Evolutionary conservation across 2,888 invertebrate genomes (phyloP).

Genomic region (Hylaea fasciaria): DNA sequence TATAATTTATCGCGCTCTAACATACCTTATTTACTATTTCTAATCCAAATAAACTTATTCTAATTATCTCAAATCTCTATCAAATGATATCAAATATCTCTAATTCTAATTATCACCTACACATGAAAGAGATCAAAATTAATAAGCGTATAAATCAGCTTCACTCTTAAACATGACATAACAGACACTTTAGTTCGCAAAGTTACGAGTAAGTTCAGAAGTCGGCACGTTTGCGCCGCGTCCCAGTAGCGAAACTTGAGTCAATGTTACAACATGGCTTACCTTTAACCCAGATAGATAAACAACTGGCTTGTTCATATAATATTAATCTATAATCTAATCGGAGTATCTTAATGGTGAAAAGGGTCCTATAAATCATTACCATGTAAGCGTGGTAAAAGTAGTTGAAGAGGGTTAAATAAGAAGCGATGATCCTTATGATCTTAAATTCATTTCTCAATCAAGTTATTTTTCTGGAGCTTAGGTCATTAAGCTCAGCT

Average conservation of each 20-base stretch:
- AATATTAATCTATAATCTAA: neutral
- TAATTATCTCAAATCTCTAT: no score
- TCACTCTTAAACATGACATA: neutral
- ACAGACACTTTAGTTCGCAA: neutral
- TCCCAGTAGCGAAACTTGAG: constrained; percentile 30
- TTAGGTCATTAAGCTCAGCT: neutral
- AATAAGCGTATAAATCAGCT: no score
- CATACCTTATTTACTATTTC: no score
- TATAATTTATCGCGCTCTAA: no score
- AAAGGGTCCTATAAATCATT: neutral
- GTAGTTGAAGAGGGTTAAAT: neutral
- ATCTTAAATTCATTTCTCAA: neutral
- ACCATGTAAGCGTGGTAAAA: neutral
- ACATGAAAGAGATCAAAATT: no score
- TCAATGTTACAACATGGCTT: constrained; percentile 50
- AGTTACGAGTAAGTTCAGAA: neutral
- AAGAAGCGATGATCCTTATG: no score
- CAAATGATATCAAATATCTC: no score
- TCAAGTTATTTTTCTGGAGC: neutral
- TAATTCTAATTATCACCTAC: no score
- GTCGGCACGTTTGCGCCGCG: constrained; percentile 14
- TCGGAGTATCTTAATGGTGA: neutral
- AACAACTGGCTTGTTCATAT: constrained; percentile 21
- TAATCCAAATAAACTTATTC: no score
- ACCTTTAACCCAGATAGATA: constrained; percentile 51